Conservation (phyloP, 2,113 vertebrate genomes). For the Cynopterus brachyotis region DNA sequence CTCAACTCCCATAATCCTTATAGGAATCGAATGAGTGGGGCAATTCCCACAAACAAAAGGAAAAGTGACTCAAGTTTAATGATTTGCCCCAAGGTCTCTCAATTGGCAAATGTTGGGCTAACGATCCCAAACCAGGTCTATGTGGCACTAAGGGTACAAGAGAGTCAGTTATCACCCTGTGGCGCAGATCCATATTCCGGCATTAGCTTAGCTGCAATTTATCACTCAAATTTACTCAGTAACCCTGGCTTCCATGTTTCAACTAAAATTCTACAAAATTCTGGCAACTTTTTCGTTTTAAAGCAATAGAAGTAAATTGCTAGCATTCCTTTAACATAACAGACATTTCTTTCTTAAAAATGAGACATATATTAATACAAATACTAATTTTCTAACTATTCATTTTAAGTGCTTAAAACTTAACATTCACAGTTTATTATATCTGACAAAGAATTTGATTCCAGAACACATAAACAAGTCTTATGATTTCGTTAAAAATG, state of each 20-base stretch:
- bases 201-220: not conserved
- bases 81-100: not conserved
- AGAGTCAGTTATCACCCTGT: not conserved
- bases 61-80: not conserved
- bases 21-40: not conserved
- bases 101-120: not conserved
- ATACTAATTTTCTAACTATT: not conserved
- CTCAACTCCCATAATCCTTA: not conserved
- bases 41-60: not conserved
- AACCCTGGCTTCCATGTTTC: not conserved
- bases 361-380: not conserved
- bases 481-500: not conserved
- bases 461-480: not conserved
- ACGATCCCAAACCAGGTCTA: not conserved
- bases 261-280: constrained; percentile 13
- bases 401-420: not conserved
- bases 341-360: not conserved
- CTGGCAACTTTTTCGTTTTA: not conserved
- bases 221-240: not conserved
- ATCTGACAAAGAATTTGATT: not conserved
- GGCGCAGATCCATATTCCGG: not conserved
- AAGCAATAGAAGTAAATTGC: not conserved
- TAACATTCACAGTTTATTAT: not conserved
- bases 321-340: not conserved
- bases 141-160: not conserved